Evolutionary conservation across 2,797 vertebrate species (phyloP).

Genomic region (Sebastes itinus): DNA sequence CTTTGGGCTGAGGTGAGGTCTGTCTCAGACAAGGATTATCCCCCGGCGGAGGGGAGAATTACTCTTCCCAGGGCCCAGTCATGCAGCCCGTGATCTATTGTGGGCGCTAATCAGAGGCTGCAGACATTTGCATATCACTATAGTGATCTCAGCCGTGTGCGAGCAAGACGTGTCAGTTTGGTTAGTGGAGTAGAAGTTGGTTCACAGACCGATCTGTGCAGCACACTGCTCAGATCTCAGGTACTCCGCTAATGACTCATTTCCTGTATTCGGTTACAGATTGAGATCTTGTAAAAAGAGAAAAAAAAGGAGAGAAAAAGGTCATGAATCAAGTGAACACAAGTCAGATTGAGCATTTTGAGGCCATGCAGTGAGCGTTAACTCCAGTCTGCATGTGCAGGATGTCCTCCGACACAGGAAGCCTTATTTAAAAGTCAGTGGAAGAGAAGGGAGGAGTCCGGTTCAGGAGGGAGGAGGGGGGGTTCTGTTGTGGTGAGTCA

Average conservation of each 20-base stretch:
- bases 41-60: constrained; percentile 48
- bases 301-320: constrained; percentile 8
- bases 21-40: constrained; percentile 74
- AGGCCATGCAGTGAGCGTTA: constrained; percentile 10
- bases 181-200: constrained; percentile 8
- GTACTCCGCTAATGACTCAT: constrained; percentile 61
- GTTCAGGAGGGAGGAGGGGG: constrained; percentile 1
- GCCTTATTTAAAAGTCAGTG: constrained; percentile 53
- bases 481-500: constrained; percentile 44
- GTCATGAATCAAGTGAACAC: constrained; percentile 19
- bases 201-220: constrained; percentile 16
- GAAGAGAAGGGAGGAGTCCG: constrained; percentile 42
- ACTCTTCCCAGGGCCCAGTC: constrained; percentile 47
- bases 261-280: constrained; percentile 57
- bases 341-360: constrained; percentile 28
- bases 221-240: constrained; percentile 21
- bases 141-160: constrained; percentile 34
- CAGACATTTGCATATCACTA: constrained; percentile 62
- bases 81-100: constrained; percentile 62
- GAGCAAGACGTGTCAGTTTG: constrained; percentile 1
- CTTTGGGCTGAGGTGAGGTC: constrained; percentile 62
- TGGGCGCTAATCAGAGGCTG: constrained; percentile 51
- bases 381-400: constrained; percentile 45
- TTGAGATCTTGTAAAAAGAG: constrained; percentile 30
- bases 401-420: constrained; percentile 69